Conservation (phyloP, 1,140 invertebrate species). For the Neotoxoptera formosana region DNA sequence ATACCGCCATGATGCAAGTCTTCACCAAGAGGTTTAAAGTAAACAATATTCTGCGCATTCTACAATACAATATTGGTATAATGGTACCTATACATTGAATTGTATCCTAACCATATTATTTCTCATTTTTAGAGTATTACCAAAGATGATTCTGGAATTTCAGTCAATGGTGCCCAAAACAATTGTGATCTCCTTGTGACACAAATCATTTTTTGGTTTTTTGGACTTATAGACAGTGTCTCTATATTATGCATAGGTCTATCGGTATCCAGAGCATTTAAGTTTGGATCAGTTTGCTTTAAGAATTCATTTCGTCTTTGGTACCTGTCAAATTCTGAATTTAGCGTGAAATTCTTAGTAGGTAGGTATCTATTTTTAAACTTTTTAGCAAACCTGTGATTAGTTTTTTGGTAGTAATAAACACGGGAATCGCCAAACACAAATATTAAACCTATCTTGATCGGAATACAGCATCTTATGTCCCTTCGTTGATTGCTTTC, state of each 20-base stretch:
- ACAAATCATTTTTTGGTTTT: constrained; percentile 67
- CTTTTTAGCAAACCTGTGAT: background rate
- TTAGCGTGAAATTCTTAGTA: background rate
- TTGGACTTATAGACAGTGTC: constrained; percentile 67
- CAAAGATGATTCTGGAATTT: background rate
- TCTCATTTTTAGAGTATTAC: constrained; percentile 8
- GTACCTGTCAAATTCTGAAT: background rate
- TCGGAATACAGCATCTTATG: constrained; percentile 37
- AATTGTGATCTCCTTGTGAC: constrained; percentile 73
- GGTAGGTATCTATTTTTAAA: background rate
- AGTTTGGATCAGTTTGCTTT: background rate
- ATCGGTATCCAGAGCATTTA: constrained; percentile 27
- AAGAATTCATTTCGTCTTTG: constrained; percentile 38
- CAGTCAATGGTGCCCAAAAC: constrained; percentile 64
- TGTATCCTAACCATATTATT: background rate
- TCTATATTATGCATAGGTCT: constrained; percentile 41
- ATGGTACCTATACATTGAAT: background rate
- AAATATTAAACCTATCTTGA: constrained; percentile 44
- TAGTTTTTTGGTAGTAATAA: constrained; percentile 43
- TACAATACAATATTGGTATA: background rate
- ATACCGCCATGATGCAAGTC: constrained; percentile 82
- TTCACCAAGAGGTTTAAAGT: constrained; percentile 71
- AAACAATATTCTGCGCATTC: constrained; percentile 58
- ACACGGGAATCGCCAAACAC: constrained; percentile 29
- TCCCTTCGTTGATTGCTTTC: constrained; percentile 25